phyloP scores from a whole-genome alignment of 2,797 vertebrate species.

The Silurus aristotelis region DNA sequence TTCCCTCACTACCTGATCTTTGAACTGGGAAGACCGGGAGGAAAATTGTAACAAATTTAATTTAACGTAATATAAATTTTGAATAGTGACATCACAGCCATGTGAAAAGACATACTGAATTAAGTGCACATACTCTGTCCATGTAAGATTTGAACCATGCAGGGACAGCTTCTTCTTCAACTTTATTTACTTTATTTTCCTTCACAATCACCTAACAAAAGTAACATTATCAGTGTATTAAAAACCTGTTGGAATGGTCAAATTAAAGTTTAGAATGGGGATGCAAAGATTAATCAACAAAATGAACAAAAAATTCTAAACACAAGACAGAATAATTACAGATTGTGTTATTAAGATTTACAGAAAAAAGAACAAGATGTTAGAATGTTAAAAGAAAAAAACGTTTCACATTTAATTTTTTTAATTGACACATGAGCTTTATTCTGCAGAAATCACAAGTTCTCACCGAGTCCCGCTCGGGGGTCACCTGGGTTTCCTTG shows the following conservation, averaged over 20 bases:
- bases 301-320: not conserved
- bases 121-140: conserved; percentile 78
- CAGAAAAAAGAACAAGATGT: not conserved
- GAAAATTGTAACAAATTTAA: not conserved
- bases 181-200: conserved; percentile 74
- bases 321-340: not conserved
- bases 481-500: conserved; percentile 79
- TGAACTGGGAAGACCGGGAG: conserved; percentile 76
- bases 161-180: conserved; percentile 82
- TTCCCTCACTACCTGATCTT: conserved; percentile 93
- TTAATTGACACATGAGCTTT: not conserved
- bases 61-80: not conserved
- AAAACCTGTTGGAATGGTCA: not conserved
- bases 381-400: not conserved
- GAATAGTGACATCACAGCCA: not conserved
- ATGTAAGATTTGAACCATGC: conserved; percentile 95
- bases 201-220: conserved; percentile 68
- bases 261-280: not conserved
- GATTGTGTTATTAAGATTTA: not conserved
- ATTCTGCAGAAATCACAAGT: not conserved
- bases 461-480: conserved; percentile 78
- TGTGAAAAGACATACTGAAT: not conserved
- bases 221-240: not conserved
- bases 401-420: not conserved
- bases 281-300: not conserved